Base-by-base conservation (phyloP, 2,113 vertebrate genomes). In the Apeltes quadracus region DNA sequence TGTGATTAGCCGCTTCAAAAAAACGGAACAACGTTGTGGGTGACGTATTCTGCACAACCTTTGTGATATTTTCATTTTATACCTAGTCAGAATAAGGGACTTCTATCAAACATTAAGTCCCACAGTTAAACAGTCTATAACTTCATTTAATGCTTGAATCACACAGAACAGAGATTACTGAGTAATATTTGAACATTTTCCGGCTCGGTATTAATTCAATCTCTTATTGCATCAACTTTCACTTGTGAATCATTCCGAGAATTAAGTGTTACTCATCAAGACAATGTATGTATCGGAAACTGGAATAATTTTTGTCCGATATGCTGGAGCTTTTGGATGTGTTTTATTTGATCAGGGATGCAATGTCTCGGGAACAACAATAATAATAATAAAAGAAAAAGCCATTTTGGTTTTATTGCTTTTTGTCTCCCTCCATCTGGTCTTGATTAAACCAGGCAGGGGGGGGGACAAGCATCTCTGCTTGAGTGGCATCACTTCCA, bases 321-420 rank as follows among this genome's bases (percentile, higher is more conserved):
- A 76, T 69, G 77, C 57, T 61, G 3, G n/a, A 51, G 55, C 56
- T 79, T 58, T 48, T 59, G 34, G 57, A 46, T 59, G 64, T 69
- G 77, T 56, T 79, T 83, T 61, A 88, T 86, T 84, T 74, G 84
- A 88, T 86, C 68, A 79, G 85, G 78, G 81, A 82, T 56, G 50
- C 16, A 51, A 55, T 62, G 67, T 77, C 82, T 86, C 72, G 34
- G 73, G 57, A 62, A 85, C 76, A 79, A 84, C 75, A 75, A 76
- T 4, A 48, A n/a, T 5, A 34, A 34, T 5, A 50, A 50, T 18
- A 48, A 48, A 3, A 68, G 32, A 58, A 43, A 39, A 72, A 66
- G 48, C 15, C 61, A 74, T 87, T 82, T 79, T 68, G 59, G 65
- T 78, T 78, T 85, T 91, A 90, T 90, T 88, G 82, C 64, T 88